Percentiles rank a stretch among this genome's conserved stretches.
Conservation (phyloP, 2,797 vertebrate species). For the Parotocinclus haroldoi region DNA sequence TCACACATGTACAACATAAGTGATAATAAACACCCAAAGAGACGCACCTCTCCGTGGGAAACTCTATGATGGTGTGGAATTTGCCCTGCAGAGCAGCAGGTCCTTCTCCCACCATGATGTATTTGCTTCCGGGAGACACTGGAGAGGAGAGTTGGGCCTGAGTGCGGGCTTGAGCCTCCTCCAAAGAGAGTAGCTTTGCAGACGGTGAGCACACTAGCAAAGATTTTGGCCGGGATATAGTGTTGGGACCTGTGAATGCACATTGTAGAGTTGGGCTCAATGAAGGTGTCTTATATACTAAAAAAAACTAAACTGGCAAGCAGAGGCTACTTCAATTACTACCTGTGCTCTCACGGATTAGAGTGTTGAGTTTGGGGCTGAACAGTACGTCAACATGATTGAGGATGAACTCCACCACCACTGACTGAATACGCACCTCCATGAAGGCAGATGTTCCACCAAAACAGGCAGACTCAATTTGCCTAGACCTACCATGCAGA, state of each 20-base stretch:
- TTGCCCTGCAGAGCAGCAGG: constrained; percentile 89
- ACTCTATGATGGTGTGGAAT: constrained; percentile 94
- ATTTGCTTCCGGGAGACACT: constrained; percentile 84
- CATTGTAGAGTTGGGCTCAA: constrained; percentile 10
- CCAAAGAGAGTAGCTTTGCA: constrained; percentile 90
- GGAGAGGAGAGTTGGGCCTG: constrained; percentile 89
- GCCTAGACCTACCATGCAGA: constrained; percentile 81
- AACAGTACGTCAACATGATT: constrained; percentile 95
- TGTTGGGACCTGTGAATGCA: constrained; percentile 77
- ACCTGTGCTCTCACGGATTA: constrained; percentile 93
- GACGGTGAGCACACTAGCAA: constrained; percentile 91
- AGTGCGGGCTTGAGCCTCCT: constrained; percentile 94
- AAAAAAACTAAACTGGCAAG: too few relatives aligned
- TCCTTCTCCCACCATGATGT: constrained; percentile 95
- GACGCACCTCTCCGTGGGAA: constrained; percentile 86
- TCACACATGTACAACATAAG: neutral
- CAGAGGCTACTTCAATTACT: neutral
- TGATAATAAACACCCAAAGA: neutral
- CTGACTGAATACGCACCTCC: constrained; percentile 97
- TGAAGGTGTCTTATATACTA: too few relatives aligned
- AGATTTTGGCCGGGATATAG: constrained; percentile 90
- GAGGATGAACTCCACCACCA: constrained; percentile 97
- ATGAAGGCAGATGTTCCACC: constrained; percentile 95
- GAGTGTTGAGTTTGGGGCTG: constrained; percentile 86
- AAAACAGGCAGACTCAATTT: constrained; percentile 97